Base-by-base conservation (phyloP, 1,140 invertebrate genomes). In the Hypothenemus hampei region DNA sequence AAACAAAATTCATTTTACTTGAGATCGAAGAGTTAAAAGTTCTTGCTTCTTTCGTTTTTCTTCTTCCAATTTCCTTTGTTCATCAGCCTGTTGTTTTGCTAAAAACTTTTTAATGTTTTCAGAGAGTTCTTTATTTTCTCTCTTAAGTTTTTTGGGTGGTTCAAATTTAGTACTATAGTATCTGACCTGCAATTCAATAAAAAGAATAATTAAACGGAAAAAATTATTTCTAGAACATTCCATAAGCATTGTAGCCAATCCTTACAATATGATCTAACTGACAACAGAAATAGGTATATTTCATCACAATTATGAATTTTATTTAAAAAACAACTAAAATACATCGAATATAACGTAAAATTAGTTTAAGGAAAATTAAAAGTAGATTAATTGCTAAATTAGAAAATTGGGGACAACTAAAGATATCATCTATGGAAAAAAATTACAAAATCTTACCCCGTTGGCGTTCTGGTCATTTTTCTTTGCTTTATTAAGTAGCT, bases 51-150 rank as follows among this genome's bases (percentile, higher is more conserved):
- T 88, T 50, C 73, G 78, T 47, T 80, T 76, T 35, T 81, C 83
- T 60, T 86, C 82, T 7, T 78, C 57, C 44, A 72, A 70, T 65
- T 86, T 86, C 41, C 77, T 74, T 51, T 69, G 75, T 61, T 92
- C 87, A 64, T 92, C 89, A 49, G 84, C 81, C 69, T 91, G 87
- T 66, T 85, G 86, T 59, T 82, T 83, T 4, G 82, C 85, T 7
- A 93, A 71, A 71, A 92, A 92, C 69, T 86, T 89, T 65, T 87
- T 81, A 39, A 93, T 85, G 65, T 89, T 89, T 0, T 77, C 79
- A 0, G 86, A 88, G 5, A 90, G 72, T 35, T 74, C 76, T 58
- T 78, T 81, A 52, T 77, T 79, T 22, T 81, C 78, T 57, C 84
- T 85, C 41, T 77, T 76, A 49, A 85, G 78, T 65, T 91, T 91